Evolutionary conservation across 2,888 invertebrate genomes (phyloP), one percentile per base, ranked within the genome.

Genomic region (Macrosoma leucophasiata): DNA sequence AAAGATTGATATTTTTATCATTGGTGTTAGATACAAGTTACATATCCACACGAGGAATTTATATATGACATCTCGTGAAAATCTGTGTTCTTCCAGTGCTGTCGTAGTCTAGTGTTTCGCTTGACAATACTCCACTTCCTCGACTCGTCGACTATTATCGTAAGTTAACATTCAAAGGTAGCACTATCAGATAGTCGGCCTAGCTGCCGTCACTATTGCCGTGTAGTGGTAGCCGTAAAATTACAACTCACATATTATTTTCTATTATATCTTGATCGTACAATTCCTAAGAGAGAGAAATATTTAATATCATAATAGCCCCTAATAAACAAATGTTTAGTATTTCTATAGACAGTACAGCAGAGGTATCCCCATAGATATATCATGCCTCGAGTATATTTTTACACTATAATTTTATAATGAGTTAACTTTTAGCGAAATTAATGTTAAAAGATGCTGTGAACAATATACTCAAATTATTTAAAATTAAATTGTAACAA

Each of bases 41-140:
- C 72, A 81, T 79, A 78, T 79, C 74, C 69, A 54, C 47, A 46
- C 46, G 47, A 62, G 52, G 48, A 60, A 58, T 53, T 60, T 55
- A 52, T 59, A 50, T 64, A 60, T 57, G 52, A 54, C 56, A 61
- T 60, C 56, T 65, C 60, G 62, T 68, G 53, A 48, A 67, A 70
- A 74, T 74, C 70, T 78, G 62, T 77, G 77, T 76, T 77, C 82
- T 78, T 79, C 77, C 76, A 76, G 52, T 61, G 61, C 65, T 70
- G 52, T 64, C 59, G 46, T 70, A 71, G 70, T 64, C 65, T 70
- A 66, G 63, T 58, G 46, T 55, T 56, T 64, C 58, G 60, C 57
- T 60, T 66, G 77, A 79, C 78, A 77, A 78, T 77, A 78, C 64
- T 71, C 59, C 40, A 37, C 15, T 41, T 43, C 33, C 36, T 48